phyloP scores from a whole-genome alignment of 2,113 vertebrate species.

The mouse (Mus musculus) region GRCm39 chr16:6830001-6830500 shows the following conservation, averaged over 20 bases:
- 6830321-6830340: fast-evolving
- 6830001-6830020: fast-evolving
- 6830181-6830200: fast-evolving
- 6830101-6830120: too few relatives aligned
- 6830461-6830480: neutral
- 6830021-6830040: neutral
- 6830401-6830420: neutral
- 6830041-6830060: neutral
- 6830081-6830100: neutral
- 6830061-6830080: neutral
- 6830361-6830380: neutral
- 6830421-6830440: neutral
- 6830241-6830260: neutral
- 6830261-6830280: neutral
- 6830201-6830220: neutral
- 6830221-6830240: neutral
- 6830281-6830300: neutral
- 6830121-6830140: neutral
- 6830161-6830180: neutral
- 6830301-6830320: neutral
- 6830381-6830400: neutral
- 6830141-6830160: neutral
- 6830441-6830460: neutral
- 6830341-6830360: too few relatives aligned
- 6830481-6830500: neutral